Evolutionary conservation across 2,888 invertebrate genomes (phyloP), one percentile per base, ranked within the genome.

Genomic region (Sesamia inferens): DNA sequence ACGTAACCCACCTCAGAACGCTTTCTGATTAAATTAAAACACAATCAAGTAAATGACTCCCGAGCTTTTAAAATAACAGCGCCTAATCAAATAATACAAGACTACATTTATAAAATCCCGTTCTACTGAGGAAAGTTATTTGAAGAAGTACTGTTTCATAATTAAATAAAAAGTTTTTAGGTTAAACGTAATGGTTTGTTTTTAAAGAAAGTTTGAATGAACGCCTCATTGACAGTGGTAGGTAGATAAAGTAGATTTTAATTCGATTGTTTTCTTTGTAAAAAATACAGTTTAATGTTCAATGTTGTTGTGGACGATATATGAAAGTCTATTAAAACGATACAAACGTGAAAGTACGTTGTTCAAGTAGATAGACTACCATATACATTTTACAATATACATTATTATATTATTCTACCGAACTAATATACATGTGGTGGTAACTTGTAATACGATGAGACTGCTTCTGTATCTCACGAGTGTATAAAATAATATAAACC

Each of bases 21-120:
- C 66, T 61, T 67, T 47, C 72, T 74, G 44, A 74, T 72, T 48
- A 63, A 76, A 81, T 83, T 75, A 75, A 78, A 74, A 63, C 68
- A 79, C 71, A 81, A 74, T 83, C 73, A 71, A 84, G 75, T 67
- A 73, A 74, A 81, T 78, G 68, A 81, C 68, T 71, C 69, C 48
- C 39, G n/a, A 79, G 74, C 74, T 84, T 84, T 79, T 79, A 82
- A 84, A 83, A 72, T 79, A 76, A 81, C 63, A 64, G 64, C 57
- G 61, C 68, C 61, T 74, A 71, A 82, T 76, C 54, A 70, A 76
- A 74, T 77, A 68, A 74, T 68, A 51, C n/a, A 68, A 13, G 76
- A 66, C 71, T 72, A 69, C 11, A 65, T 64, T 76, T 57, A 65
- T 61, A 65, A 64, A 66, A 68, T 39, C 48, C 24, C 42, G 16